Evolutionary conservation across 2,888 invertebrate genomes (phyloP).

Genomic region (Tyria jacobaeae): DNA sequence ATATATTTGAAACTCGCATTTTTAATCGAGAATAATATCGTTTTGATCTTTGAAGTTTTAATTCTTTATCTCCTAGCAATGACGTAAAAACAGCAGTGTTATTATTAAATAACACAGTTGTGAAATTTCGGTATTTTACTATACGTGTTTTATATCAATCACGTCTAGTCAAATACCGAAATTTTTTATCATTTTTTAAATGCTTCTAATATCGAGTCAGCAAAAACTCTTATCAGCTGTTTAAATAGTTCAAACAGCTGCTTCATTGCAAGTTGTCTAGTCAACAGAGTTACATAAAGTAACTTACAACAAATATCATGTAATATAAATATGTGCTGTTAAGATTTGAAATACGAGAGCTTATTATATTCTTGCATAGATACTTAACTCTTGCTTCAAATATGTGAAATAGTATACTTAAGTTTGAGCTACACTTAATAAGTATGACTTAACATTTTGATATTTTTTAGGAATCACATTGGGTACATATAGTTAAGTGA

Average conservation of each 20-base stretch:
- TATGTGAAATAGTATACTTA: neutral
- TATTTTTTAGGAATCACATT: neutral
- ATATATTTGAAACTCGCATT: neutral
- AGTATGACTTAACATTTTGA: neutral
- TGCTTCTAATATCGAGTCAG: neutral
- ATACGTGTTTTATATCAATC: no score
- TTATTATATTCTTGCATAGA: neutral
- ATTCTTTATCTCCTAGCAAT: no score
- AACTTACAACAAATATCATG: no score
- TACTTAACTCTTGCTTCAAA: neutral
- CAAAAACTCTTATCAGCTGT: constrained; percentile 1
- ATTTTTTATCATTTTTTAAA: no score
- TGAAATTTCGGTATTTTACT: no score
- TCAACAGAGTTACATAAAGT: neutral
- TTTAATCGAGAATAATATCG: no score
- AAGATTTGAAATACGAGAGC: neutral
- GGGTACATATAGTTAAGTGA: neutral
- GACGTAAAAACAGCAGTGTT: no score
- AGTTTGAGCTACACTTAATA: neutral
- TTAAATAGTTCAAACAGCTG: constrained; percentile 3
- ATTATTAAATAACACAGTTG: no score
- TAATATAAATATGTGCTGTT: neutral
- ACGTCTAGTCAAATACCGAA: no score
- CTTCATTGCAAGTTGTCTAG: neutral
- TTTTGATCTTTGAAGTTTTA: no score